Evolutionary conservation across 2,113 vertebrate species (phyloP), one percentile per base, ranked within the genome.

Genomic region (Chionis minor): DNA sequence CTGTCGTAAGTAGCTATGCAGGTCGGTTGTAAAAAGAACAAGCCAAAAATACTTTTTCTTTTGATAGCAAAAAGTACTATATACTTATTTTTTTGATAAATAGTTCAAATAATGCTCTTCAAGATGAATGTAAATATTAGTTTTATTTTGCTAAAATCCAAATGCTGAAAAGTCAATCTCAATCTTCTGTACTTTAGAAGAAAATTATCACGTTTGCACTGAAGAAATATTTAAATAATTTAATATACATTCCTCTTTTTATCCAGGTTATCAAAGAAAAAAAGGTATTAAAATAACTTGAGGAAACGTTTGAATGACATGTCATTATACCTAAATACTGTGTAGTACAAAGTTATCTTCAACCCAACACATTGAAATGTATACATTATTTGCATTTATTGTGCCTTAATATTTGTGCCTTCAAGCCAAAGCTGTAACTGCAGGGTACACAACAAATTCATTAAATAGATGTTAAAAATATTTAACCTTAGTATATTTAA

Each of bases 361-460:
- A 77, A 52, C 82, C 81, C 93, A 96, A 66, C 97, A 97, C 96
- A 97, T 97, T 90, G 95, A 94, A 87, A 96, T 49, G 81, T 95
- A 91, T 95, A 81, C 82, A 40, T 94, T 97, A 97, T 97, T 95
- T 97, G 92, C 96, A 96, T 97, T 97, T 97, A 92, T 94, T 97
- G 95, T 98, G 98, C 98, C 98, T 98, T 98, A 97, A 94, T 86
- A 97, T 93, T 97, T 96, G 96, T 97, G 96, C 96, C 96, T 95
- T 94, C 77, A 94, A 98, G 91, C 97, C 96, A 97, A 96, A 98
- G 85, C 93, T 88, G 40, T 89, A 86, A 97, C 94, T 97, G 62
- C 97, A 95, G 96, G 83, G 90, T 96, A 73, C 66, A 94, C 85
- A 92, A 92, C 67, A 94, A 82, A 94, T 79, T 94, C 90, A 62